These are phyloP conservation scores for Lithophane socia DNA, from an alignment of 2,888 invertebrate genomes.

Conservation along the genomic window DNA sequence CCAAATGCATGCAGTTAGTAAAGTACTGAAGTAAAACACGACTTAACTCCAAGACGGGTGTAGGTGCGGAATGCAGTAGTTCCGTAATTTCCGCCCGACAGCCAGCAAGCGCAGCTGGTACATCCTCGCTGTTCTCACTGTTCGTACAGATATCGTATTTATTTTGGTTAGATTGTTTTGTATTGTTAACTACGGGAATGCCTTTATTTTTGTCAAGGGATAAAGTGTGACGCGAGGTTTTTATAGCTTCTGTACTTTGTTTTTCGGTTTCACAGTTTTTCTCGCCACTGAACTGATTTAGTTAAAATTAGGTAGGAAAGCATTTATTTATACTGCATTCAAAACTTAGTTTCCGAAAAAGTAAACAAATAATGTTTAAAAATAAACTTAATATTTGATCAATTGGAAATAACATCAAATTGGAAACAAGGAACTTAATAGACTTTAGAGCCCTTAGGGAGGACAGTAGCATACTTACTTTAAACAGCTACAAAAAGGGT, in stretches of 20 bases:
- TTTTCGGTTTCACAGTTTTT: neutral
- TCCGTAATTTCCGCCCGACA: constrained; percentile 67
- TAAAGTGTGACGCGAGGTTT: neutral
- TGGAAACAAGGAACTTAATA: neutral
- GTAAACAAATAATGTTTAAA: neutral
- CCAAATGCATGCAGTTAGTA: constrained; percentile 31
- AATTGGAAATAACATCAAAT: neutral
- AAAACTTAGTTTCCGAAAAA: neutral
- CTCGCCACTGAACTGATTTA: neutral
- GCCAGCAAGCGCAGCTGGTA: constrained; percentile 63
- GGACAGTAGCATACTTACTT: neutral
- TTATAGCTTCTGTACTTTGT: neutral
- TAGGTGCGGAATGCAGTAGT: constrained; percentile 65
- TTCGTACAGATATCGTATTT: constrained; percentile 53
- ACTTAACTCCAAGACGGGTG: constrained; percentile 40
- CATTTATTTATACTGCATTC: neutral
- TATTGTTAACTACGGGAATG: constrained; percentile 19
- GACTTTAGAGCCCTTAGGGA: no score
- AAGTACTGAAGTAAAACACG: constrained; percentile 35
- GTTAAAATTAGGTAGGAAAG: no score
- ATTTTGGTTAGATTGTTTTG: constrained; percentile 52
- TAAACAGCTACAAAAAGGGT: neutral
- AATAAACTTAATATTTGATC: neutral
- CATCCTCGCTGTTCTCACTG: constrained; percentile 23
- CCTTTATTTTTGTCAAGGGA: constrained; percentile 24